Base-by-base conservation (phyloP, 2,888 invertebrate genomes). In the Pristionchus maxplancki region DNA sequence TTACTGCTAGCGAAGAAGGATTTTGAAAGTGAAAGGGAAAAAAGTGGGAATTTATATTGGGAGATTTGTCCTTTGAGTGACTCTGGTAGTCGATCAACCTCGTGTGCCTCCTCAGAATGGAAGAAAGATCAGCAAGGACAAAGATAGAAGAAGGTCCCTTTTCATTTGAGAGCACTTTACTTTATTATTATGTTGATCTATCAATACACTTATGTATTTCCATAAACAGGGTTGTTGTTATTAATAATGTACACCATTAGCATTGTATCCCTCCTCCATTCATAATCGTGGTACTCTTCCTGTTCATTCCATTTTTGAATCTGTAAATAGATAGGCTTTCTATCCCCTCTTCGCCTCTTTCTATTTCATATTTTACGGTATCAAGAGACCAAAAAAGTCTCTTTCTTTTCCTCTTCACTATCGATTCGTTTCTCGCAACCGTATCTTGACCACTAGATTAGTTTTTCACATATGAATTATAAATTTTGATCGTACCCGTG, bases 81-180 rank as follows among this genome's bases (percentile, higher is more conserved):
- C 86, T 34, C 67, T 86, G 31, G 86, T 84, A 24, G 53, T 58
- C 13, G 84, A 84, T 84, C 84, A 62, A 84, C 84, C 86, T 20
- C 74, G 74, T 74, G 74, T 74, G 24, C 40, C 40, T n/a, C 74
- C 74, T 40, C 67, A 28, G 44, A 48, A 64, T 44, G 86, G 44
- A 67, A 37, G 86, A 24, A 64, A 86, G 67, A 64, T 67, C 5
- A 86, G 44, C 17, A 86, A 86, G 48, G 86, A 86, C 28, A 86
- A 86, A 64, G 86, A 86, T 48, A 44, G 86, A 40, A 44, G 86
- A 40, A 64, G 67, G 24, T 86, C 86, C 13, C 86, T 86, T 28
- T 86, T 86, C 67, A 86, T 86, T 20, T 86, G 67, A 84, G 31
- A 67, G 13, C 34, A 67, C n/a, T 64, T n/a, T 34, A 1, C 67